phyloP scores from a whole-genome alignment of 2,113 vertebrate species.

The Epinephelus lanceolatus region DNA sequence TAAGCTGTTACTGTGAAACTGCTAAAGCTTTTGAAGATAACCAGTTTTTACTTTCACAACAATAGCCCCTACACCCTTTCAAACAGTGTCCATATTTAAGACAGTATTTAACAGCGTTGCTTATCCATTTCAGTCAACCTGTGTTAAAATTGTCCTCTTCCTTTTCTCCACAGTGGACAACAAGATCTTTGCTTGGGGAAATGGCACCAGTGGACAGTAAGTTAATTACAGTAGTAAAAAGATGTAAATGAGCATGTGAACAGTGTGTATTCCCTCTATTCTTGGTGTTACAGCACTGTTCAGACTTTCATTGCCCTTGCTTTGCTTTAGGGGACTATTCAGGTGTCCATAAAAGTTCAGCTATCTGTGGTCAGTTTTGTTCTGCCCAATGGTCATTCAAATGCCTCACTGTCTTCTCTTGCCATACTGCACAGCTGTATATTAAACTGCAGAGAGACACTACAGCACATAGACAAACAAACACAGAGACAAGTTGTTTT shows the following conservation, averaged over 20 bases:
- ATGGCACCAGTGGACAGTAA: slow-evolving; percentile 76
- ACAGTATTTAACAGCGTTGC: background rate
- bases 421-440: background rate
- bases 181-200: slow-evolving; percentile 72
- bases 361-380: slow-evolving; percentile 19
- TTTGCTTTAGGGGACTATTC: slow-evolving; percentile 30
- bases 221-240: slow-evolving; percentile 42
- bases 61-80: background rate
- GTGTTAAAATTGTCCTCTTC: slow-evolving; percentile 12
- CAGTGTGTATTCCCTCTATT: background rate
- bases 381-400: slow-evolving; percentile 8
- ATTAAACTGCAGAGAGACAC: slow-evolving; percentile 28
- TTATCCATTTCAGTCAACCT: background rate
- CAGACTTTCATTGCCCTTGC: background rate
- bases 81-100: background rate
- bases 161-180: slow-evolving; percentile 60
- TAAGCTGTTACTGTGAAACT: slow-evolving; percentile 40
- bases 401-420: slow-evolving; percentile 4
- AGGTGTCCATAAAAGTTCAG: slow-evolving; percentile 38
- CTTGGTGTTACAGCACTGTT: background rate
- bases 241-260: background rate
- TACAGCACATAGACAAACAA: slow-evolving; percentile 8
- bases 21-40: slow-evolving; percentile 39
- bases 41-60: slow-evolving; percentile 27
- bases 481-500: slow-evolving; percentile 57